Evolutionary conservation across 1,140 invertebrate species (phyloP).

Genomic region (Lepidurus packardi): DNA sequence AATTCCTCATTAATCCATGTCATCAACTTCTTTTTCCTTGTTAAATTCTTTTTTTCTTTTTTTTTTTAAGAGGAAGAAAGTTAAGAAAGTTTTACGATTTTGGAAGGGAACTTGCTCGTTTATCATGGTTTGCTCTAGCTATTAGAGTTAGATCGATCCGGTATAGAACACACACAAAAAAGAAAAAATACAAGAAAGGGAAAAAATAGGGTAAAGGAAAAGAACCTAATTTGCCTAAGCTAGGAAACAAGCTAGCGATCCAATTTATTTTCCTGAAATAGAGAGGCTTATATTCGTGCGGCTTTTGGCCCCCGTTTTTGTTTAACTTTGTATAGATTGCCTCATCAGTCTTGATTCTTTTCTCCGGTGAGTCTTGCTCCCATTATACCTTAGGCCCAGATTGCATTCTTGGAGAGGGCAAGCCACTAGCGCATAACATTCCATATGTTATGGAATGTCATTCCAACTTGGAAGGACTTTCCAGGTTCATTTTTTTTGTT

Average conservation of each 20-base stretch:
- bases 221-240: slow-evolving; percentile 13
- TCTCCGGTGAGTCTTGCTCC: not conserved
- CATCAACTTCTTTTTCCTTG: not conserved
- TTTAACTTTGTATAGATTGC: not conserved
- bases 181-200: not conserved
- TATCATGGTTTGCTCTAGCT: slow-evolving; percentile 13
- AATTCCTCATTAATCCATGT: slow-evolving; percentile 15
- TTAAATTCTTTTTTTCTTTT: not conserved
- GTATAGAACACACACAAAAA: not conserved
- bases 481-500: not conserved
- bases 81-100: not conserved
- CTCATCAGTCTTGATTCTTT: slow-evolving; percentile 15
- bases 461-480: not conserved
- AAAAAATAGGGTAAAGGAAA: not conserved
- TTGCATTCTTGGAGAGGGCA: not conserved
- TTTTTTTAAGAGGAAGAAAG: not conserved
- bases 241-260: slow-evolving; percentile 17
- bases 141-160: not conserved
- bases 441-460: no score
- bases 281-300: not conserved
- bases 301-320: not conserved
- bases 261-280: slow-evolving; percentile 6
- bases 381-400: not conserved
- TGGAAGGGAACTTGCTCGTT: slow-evolving; percentile 6
- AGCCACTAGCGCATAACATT: not conserved